Evolutionary conservation across 2,888 invertebrate genomes (phyloP), one percentile per base, ranked within the genome.

Genomic region (Laothoe populi): DNA sequence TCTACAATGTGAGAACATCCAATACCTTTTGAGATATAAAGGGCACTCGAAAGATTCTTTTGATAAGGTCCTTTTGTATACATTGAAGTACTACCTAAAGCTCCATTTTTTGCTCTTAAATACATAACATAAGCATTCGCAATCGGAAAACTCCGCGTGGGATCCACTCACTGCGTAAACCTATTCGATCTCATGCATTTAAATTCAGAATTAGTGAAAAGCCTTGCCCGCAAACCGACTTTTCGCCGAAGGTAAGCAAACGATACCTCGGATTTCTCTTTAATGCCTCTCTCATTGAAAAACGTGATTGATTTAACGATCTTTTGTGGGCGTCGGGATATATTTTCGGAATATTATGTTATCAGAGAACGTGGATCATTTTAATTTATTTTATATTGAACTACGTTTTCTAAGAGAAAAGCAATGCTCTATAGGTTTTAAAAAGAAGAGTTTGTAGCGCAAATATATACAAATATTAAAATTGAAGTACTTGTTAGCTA

Each of bases 101-200:
- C 76, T 75, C 79, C 80, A 84, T 86, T 88, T 86, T 88, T 88
- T 84, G 84, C 83, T 83, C 77, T 75, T 84, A 87, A 88, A 90
- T 87, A 88, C 84, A 86, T 88, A 89, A 88, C 84, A 86, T 88
- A 89, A 90, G 87, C 83, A 84, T 77, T 77, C 81, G 84, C 85
- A 89, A 88, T 86, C 83, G 87, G 83, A 81, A 83, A 86, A 80
- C 81, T 84, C 82, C 71, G 75, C 75, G 75, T 71, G 78, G 77
- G 83, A 86, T 86, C 81, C 86, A 77, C 83, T 82, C 81, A 59
- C 81, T 82, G 84, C 84, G 83, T 84, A 84, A 87, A 90, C 87
- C 87, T 84, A 89, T 91, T 90, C 89, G 87, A 90, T 90, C 91
- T 91, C 91, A 92, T 92, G 92, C 92, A 92, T 92, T 92, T 92